Base-by-base conservation (phyloP, 2,888 invertebrate species). In the Nephrocerus scutellatus region DNA sequence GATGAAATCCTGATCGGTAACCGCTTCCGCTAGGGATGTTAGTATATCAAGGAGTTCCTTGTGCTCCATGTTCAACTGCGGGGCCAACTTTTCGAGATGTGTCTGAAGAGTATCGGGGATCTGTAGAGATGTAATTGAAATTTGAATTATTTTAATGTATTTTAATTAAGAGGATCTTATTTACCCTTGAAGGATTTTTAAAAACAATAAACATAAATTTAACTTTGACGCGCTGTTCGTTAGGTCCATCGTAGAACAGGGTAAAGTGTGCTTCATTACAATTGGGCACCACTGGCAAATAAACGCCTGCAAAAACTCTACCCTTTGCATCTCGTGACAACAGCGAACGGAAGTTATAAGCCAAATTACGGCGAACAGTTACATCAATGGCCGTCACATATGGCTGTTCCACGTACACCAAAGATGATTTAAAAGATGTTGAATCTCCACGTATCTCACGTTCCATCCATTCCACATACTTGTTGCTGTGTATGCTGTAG, bases 401-500 rank as follows among this genome's bases (percentile, higher is more conserved):
- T 5, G 87, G 81, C 59, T 79, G 77, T 35, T 81, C 82, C 39
- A 85, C 77, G 62, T 87, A 91, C 48, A 92, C 77, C 34, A 91
- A 72, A 22, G 84, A 84, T 50, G 77, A 72, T 59, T 82, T 74
- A 53, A 72, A 74, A 53, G 78, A 78, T 51, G 79, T 74, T 53
- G 74, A 73, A 37, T 73, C 75, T 5, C 74, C 77, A 39, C 80
- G 72, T 43, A 81, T 85, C 61, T 86, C 85, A 41, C 79, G 74
- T 59, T 87, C 86, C 54, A 81, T 79, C 92, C 92, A 92, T 61
- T 86, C 80, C 42, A 92, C 78, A 59, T 88, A 90, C 63, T 80
- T 79, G 41, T 66, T 70, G 67, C 84, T 84, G 51, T 76, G 71
- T 19, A 74, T 60, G 52, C 82, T 80, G 59, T 82, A 75, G 51